Conservation (phyloP, 2,797 vertebrate species). For the Miichthys miiuy region DNA sequence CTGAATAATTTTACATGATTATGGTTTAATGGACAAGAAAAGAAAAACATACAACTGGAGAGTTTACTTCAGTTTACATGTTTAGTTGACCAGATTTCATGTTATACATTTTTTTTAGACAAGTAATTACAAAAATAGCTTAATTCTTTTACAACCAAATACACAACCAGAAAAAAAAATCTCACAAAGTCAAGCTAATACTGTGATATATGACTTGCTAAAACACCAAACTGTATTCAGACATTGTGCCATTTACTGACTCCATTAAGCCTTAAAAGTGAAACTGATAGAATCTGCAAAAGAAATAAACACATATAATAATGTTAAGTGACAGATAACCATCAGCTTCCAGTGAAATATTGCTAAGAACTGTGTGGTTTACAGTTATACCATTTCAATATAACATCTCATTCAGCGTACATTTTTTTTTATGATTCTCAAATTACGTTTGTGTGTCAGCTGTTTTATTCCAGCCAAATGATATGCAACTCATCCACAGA, state of each 20-base stretch:
- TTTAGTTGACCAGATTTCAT: constrained; percentile 77
- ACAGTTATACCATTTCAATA: constrained; percentile 19
- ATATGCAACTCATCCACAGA: constrained; percentile 20
- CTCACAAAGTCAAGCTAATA: constrained; percentile 75
- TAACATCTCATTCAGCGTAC: constrained; percentile 11
- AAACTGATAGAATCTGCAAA: constrained; percentile 76
- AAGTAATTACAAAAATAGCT: constrained; percentile 86
- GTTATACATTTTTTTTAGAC: constrained; percentile 75
- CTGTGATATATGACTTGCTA: constrained; percentile 65
- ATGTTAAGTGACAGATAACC: constrained; percentile 72
- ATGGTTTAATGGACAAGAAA: constrained; percentile 58
- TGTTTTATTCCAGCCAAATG: constrained; percentile 19
- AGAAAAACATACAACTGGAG: constrained; percentile 41
- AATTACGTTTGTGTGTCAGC: constrained; percentile 13
- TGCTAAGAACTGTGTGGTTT: constrained; percentile 10
- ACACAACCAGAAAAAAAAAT: constrained; percentile 77
- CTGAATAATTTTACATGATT: constrained; percentile 16
- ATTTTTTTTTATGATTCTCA: constrained; percentile 6
- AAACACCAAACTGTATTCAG: constrained; percentile 65
- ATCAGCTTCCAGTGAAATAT: constrained; percentile 68
- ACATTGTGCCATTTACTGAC: constrained; percentile 46
- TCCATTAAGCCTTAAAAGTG: constrained; percentile 41
- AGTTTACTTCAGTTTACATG: constrained; percentile 78
- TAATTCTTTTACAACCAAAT: constrained; percentile 83
- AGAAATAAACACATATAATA: constrained; percentile 74